These are phyloP conservation scores for Pseudolycoriella hygida DNA, from an alignment of 2,888 invertebrate species.

Conservation along the genomic window DNA sequence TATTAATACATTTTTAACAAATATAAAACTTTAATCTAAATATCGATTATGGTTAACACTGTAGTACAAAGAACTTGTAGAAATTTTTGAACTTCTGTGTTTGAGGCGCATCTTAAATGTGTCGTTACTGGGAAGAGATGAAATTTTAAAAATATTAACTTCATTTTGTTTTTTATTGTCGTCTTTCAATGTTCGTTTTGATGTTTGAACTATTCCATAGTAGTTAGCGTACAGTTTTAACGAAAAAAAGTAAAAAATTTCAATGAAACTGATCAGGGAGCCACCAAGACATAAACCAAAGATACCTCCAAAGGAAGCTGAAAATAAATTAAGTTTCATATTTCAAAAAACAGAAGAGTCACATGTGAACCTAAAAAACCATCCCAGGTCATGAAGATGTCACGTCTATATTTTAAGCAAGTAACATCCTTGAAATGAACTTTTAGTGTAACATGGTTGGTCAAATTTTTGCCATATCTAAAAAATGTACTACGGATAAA, in stretches of 20 bases:
- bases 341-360: background rate
- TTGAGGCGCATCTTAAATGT: too few relatives aligned
- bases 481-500: too few relatives aligned
- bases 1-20: too few relatives aligned
- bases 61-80: too few relatives aligned
- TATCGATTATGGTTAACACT: too few relatives aligned
- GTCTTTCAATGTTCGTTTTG: too few relatives aligned
- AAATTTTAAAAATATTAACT: too few relatives aligned
- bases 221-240: constrained; percentile 3
- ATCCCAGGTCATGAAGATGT: constrained; percentile 36
- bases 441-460: constrained; percentile 14
- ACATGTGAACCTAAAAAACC: constrained; percentile 30
- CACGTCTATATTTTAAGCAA: constrained; percentile 35
- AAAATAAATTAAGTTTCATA: background rate
- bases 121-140: too few relatives aligned
- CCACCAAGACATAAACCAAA: constrained; percentile 43
- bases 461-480: background rate
- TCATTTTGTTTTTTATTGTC: too few relatives aligned
- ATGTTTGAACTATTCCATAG: too few relatives aligned
- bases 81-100: too few relatives aligned
- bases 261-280: constrained; percentile 39
- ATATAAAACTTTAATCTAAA: too few relatives aligned
- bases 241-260: constrained; percentile 30
- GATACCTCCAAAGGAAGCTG: constrained; percentile 43
- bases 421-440: constrained; percentile 26